Evolutionary conservation across 1,140 invertebrate genomes (phyloP), one percentile per base, ranked within the genome.

Genomic region (Zaprionus nigranus): DNA sequence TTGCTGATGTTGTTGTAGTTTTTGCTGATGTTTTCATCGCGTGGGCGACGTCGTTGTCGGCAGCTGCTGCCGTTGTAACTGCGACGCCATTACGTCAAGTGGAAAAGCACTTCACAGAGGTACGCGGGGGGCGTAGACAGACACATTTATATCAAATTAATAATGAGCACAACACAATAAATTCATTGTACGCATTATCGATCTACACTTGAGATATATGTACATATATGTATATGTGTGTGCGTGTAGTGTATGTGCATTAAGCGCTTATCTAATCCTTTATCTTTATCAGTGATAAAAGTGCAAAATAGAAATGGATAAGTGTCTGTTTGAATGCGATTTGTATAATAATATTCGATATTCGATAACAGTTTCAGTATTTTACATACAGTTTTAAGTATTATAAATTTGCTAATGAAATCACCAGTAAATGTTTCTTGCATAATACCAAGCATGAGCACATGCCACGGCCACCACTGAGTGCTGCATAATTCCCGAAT

Each of bases 31-130:
- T n/a, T 69, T 26, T 26, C 24, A 17, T 20, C n/a, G 51, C 54
- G 60, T 72, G 51, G 53, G 61, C 54, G 60, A 49, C 40, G 22
- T 15, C 57, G 34, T 49, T 68, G 56, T 68, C 22, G 49, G 59
- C 66, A 57, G 58, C 69, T 61, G 49, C 49, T 68, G 65, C 62
- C 24, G 53, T 38, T 57, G 70, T 51, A 49, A 66, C 57, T 62
- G 63, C 68, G 66, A 63, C 34, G 40, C 24, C 43, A 56, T 68
- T 59, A 68, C 56, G 60, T 75, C 73, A 75, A 75, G 73, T 75
- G 73, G 43, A 38, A 15, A 13, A 53, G 4, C 51, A 13, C 2
- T 11, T 58, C 65, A 75, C 60, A 71, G 73, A 64, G 67, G 60
- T 13, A 30, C 53, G n/a, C 2, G n/a, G 40, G 40, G 24, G 17